phyloP scores from a whole-genome alignment of 2,797 vertebrate genomes.

The Scomberomorus guttatus region DNA sequence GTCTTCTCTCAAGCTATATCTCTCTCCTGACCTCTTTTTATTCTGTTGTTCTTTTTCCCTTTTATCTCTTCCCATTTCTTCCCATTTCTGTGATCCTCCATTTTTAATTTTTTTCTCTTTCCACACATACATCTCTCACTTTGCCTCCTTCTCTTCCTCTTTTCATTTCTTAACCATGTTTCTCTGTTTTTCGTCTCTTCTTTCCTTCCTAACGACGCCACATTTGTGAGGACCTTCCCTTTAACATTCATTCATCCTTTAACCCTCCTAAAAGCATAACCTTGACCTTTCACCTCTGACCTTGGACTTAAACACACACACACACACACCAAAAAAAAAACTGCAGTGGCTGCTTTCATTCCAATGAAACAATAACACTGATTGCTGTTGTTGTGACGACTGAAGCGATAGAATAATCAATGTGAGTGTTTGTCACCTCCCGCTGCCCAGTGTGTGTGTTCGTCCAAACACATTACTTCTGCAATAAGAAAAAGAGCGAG shows the following conservation, averaged over 20 bases:
- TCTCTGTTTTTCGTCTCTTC: neutral
- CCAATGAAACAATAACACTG: slow-evolving; percentile 82
- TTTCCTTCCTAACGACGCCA: neutral
- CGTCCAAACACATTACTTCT: slow-evolving; percentile 56
- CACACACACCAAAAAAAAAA: slow-evolving; percentile 18
- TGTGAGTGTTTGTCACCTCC: slow-evolving; percentile 76
- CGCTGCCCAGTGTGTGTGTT: slow-evolving; percentile 49
- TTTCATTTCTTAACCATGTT: too few species aligned
- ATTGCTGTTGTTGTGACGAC: slow-evolving; percentile 81
- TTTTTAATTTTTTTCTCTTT: neutral
- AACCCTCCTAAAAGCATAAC: slow-evolving; percentile 46
- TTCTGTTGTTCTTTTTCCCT: neutral
- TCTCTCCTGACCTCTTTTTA: neutral
- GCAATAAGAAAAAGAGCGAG: slow-evolving; percentile 62
- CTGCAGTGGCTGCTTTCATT: slow-evolving; percentile 65
- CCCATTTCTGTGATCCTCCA: too few species aligned
- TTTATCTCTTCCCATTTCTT: neutral
- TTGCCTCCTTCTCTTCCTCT: neutral
- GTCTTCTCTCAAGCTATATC: too few species aligned
- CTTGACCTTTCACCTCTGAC: slow-evolving; percentile 54
- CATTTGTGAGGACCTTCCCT: slow-evolving; percentile 20
- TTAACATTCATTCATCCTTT: slow-evolving; percentile 39
- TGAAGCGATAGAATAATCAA: slow-evolving; percentile 78
- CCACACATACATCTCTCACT: neutral
- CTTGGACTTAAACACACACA: neutral